phyloP scores from a whole-genome alignment of 2,888 invertebrate genomes.

The Apotomis capreana region DNA sequence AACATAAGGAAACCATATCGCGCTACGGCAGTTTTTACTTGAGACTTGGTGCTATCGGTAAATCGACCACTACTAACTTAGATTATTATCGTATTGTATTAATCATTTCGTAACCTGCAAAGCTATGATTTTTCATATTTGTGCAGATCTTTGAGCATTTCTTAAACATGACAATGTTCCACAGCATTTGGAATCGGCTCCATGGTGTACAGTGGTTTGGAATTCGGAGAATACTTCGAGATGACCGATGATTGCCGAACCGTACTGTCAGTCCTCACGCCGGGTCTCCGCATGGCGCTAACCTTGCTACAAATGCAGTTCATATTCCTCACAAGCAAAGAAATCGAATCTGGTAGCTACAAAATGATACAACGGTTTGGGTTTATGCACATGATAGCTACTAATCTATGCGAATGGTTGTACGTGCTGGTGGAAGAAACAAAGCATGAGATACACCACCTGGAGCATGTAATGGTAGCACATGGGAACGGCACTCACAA shows the following conservation, averaged over 20 bases:
- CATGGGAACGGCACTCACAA: conserved; percentile 50
- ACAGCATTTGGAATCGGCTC: conserved; percentile 85
- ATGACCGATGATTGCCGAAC: conserved; percentile 86
- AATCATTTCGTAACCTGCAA: neutral
- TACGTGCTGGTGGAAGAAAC: conserved; percentile 94
- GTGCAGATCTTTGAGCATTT: neutral
- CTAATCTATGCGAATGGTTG: conserved; percentile 96
- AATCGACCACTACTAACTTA: conserved; percentile 43
- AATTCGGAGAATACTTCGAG: conserved; percentile 90
- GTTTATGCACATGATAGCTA: conserved; percentile 96
- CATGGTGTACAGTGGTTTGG: conserved; percentile 88
- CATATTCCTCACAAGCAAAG: conserved; percentile 94
- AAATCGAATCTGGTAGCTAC: conserved; percentile 84
- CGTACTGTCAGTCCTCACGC: conserved; percentile 88
- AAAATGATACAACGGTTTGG: conserved; percentile 92
- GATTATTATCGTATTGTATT: neutral
- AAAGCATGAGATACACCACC: conserved; percentile 91
- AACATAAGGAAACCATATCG: conserved; percentile 71
- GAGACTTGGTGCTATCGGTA: conserved; percentile 91
- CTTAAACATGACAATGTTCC: conserved; percentile 41
- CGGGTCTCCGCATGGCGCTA: conserved; percentile 91
- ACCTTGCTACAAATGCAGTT: conserved; percentile 96
- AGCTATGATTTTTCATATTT: no score
- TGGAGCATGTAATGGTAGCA: conserved; percentile 76
- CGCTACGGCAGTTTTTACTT: conserved; percentile 94